Evolutionary conservation across 2,888 invertebrate species (phyloP), one percentile per base, ranked within the genome.

Genomic region (Ganaspis brasiliensis): DNA sequence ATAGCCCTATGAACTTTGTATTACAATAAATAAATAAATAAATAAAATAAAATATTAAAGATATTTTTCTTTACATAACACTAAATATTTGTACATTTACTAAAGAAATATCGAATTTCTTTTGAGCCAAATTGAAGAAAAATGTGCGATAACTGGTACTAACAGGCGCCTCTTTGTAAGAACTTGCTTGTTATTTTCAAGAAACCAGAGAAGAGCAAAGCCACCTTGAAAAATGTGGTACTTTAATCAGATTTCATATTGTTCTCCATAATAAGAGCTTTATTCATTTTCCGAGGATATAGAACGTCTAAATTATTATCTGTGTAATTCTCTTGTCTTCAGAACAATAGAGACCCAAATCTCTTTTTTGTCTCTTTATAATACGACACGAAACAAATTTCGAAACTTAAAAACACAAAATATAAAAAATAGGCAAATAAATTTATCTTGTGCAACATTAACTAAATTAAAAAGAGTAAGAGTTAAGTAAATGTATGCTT

Each of bases 251-350:
- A 63, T 63, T 63, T 21, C 10, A 63, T 21, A 19, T 37, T 61
- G 14, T 21, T 61, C 31, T 63, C 37, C 21, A 19, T 63, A 63
- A 63, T 63, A 37, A 63, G 61, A 63, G 61, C 61, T 63, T 63
- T 40, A 63, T 63, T 40, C 21, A 63, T 40, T 63, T 63, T 63
- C 37, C 37, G 21, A 57, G 57, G 26, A 57, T 57, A 14, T 24
- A 57, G 26, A 52, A 52, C 31, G 26, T 40, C 14, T 40, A 21
- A 63, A 14, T 40, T 21, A 63, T 63, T 40, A 37, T 63, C 21
- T 63, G 37, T 14, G 14, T 12, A 37, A 19, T 21, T 61, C 12
- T 31, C 31, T 57, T 26, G 57, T 57, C 57, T 57, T 8, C 24
- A 57, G 57, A 57, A 57, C 57, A 57, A 57, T 57, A 57, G 26